These are phyloP conservation scores for Hylomyscus alleni DNA, from an alignment of 2,797 vertebrate genomes.

Conservation along the genomic window DNA sequence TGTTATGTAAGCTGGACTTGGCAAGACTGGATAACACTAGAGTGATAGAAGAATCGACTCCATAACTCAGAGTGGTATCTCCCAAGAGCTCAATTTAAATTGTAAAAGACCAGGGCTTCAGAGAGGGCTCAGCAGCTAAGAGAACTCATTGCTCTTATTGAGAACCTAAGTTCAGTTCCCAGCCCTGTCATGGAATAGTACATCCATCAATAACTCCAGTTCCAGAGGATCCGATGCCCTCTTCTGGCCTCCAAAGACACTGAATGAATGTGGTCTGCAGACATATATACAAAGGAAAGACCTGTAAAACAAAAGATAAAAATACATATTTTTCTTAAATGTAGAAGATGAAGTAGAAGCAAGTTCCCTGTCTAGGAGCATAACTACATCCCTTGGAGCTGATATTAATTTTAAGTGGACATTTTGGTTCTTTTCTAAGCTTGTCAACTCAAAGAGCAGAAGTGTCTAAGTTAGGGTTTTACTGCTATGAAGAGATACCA, in stretches of 20 bases:
- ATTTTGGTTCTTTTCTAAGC: slow-evolving; percentile 44
- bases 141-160: background rate
- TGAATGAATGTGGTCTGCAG: background rate
- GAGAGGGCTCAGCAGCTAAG: background rate
- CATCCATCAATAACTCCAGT: no score
- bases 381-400: background rate
- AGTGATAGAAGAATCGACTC: background rate
- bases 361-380: background rate
- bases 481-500: background rate
- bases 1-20: background rate
- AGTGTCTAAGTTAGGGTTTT: background rate
- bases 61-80: background rate
- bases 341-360: background rate
- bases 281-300: background rate
- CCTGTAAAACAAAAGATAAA: background rate
- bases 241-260: background rate
- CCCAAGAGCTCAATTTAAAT: slow-evolving; percentile 48
- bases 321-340: slow-evolving; percentile 2
- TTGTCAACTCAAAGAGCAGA: background rate
- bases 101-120: slow-evolving; percentile 1
- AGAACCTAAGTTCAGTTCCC: background rate
- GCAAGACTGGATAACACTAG: background rate
- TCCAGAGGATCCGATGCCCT: background rate
- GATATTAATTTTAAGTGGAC: background rate
- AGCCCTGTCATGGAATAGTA: background rate